Base-by-base conservation (phyloP, 1,140 invertebrate species). In the Cyphomyrmex costatus region DNA sequence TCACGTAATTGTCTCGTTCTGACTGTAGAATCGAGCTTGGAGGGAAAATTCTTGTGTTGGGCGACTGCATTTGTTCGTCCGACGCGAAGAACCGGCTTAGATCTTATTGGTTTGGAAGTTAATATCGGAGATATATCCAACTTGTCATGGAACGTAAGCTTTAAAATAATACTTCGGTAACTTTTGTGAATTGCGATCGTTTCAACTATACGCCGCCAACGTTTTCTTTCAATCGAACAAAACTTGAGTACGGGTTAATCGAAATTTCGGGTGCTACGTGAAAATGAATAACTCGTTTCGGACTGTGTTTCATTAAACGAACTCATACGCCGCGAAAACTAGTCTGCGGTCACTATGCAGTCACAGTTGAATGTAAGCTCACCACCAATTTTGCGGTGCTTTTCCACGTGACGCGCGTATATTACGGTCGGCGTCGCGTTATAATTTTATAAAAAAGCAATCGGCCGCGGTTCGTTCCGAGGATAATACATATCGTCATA, bases 401-500 rank as follows among this genome's bases (percentile, higher is more conserved):
- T 80, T 76, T 60, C 14, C 53, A 14, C 33, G 49, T 27, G 12
- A n/a, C 61, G 42, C 16, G 7, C 30, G 42, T 51, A 63, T 51
- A 49, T 86, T 24, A 56, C 30, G 58, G n/a, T 27, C 56, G 21
- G 56, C 56, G 49, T 51, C 53, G 68, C 53, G 71, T 80, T 56
- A 82, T 86, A 86, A 89, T 80, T 89, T 86, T 27, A 61, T 88
- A 79, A 79, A 79, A 71, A 49, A 56, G 24, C 79, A 63, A 85
- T 85, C 63, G 24, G 24, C 21, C 33, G 12, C 19, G 24, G 42
- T 80, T 66, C 51, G 49, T 68, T 30, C n/a, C 79, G 27, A 73
- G 36, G 24, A 27, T 74, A 83, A 83, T 60, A 73, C 27, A 33
- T 79, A 73, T 66, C 74, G 36, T 61, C 49, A 49, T 61, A 58